These are phyloP conservation scores for Nymphalis io DNA, from an alignment of 1,140 invertebrate genomes.

Conservation along the genomic window DNA sequence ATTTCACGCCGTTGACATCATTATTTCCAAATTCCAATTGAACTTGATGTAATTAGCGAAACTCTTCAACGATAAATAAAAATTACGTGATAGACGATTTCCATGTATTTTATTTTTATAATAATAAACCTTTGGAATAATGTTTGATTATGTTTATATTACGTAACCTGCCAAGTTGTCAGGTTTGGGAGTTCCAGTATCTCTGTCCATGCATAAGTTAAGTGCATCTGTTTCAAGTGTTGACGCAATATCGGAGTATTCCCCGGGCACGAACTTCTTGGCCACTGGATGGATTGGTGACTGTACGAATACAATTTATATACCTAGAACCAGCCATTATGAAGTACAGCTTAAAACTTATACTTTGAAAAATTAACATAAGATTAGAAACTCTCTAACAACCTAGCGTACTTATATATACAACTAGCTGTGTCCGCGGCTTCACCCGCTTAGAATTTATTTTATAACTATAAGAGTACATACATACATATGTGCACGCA, in stretches of 20 bases:
- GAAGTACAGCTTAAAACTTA: not conserved
- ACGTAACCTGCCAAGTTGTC: conserved; percentile 42
- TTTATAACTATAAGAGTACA: no score
- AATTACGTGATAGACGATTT: not conserved
- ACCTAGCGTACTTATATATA: no score
- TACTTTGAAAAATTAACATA: not conserved
- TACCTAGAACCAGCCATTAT: not conserved
- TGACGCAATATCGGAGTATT: conserved; percentile 63
- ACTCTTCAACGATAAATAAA: not conserved
- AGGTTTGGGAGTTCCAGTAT: conserved; percentile 57
- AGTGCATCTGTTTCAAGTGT: conserved; percentile 67
- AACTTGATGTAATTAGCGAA: conserved; percentile 2
- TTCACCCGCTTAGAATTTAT: no score
- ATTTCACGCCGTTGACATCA: conserved; percentile 58
- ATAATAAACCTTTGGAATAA: conserved; percentile 9
- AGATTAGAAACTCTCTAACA: no score
- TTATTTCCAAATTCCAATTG: conserved; percentile 24
- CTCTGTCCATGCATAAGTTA: conserved; percentile 72
- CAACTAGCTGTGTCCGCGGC: no score
- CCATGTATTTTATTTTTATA: not conserved
- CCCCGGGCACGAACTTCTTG: conserved; percentile 58
- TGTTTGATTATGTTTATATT: conserved; percentile 27
- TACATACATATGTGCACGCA: no score
- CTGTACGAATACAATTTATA: conserved; percentile 14
- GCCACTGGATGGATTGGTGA: conserved; percentile 35